These are phyloP conservation scores for Cataglyphis rosenhaueri DNA, from an alignment of 2,888 invertebrate species.

Conservation along the genomic window DNA sequence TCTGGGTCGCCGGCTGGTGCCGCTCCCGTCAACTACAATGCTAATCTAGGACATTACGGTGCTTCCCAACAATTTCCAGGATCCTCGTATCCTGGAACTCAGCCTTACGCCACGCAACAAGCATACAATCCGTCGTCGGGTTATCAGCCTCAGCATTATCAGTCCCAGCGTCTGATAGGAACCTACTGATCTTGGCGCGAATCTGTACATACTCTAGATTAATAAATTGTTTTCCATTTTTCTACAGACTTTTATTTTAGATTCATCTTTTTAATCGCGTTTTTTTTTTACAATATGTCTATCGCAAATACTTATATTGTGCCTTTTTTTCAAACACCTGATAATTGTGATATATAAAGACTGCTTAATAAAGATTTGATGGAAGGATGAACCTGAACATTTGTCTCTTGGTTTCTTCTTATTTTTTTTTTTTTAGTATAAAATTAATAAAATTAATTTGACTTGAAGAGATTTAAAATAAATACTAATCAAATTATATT, in stretches of 20 bases:
- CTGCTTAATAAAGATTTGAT: slow-evolving; percentile 27
- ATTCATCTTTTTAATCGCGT: neutral
- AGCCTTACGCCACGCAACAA: slow-evolving; percentile 63
- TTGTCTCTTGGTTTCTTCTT: neutral
- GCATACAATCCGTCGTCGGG: slow-evolving; percentile 71
- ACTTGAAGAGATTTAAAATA: neutral
- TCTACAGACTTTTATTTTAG: slow-evolving; percentile 68
- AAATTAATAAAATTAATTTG: neutral
- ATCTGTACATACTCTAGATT: slow-evolving; percentile 84
- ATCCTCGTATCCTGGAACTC: slow-evolving; percentile 63
- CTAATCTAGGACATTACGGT: slow-evolving; percentile 69
- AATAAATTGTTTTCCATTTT: slow-evolving; percentile 84
- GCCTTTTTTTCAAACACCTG: neutral
- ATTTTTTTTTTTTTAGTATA: neutral
- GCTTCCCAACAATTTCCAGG: slow-evolving; percentile 56
- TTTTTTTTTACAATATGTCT: neutral
- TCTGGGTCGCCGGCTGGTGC: slow-evolving; percentile 63
- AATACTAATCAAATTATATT: slow-evolving; percentile 69
- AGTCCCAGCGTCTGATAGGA: slow-evolving; percentile 77
- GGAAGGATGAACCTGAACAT: neutral
- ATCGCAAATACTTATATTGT: neutral
- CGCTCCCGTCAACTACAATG: slow-evolving; percentile 65
- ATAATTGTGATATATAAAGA: slow-evolving; percentile 50
- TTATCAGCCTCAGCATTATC: slow-evolving; percentile 80
- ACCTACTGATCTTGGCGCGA: slow-evolving; percentile 69